phyloP scores from a whole-genome alignment of 1,140 invertebrate species.

The Pseudomyrmex cubaensis region DNA sequence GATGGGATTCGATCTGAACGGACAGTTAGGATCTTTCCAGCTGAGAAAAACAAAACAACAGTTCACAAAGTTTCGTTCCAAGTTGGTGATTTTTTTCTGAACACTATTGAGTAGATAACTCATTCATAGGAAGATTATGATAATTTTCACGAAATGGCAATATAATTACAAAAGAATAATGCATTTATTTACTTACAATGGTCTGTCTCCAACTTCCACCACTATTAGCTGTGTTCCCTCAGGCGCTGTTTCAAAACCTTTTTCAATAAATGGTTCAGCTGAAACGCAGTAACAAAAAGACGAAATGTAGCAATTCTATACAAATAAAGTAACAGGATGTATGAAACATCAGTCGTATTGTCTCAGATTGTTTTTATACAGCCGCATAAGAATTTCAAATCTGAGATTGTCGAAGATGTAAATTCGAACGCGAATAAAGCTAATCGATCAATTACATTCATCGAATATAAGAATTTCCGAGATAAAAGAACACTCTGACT shows the following conservation, averaged over 20 bases:
- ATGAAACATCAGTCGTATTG: background rate
- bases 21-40: slow-evolving; percentile 91
- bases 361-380: no score
- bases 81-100: background rate
- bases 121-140: background rate
- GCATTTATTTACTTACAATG: slow-evolving; percentile 85
- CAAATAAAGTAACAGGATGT: background rate
- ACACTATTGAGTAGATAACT: background rate
- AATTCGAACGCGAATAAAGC: no score
- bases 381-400: no score
- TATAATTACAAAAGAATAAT: background rate
- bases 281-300: slow-evolving; percentile 59
- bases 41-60: slow-evolving; percentile 79
- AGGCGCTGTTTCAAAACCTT: slow-evolving; percentile 86
- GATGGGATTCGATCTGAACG: slow-evolving; percentile 89
- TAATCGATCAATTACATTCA: no score
- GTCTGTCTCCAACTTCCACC: slow-evolving; percentile 90
- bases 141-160: background rate
- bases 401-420: no score
- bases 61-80: background rate
- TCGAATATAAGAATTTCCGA: no score
- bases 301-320: slow-evolving; percentile 57
- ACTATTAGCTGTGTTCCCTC: slow-evolving; percentile 87
- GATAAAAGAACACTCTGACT: no score
- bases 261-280: slow-evolving; percentile 88